phyloP scores from a whole-genome alignment of 2,888 invertebrate species.

The Sturmia bella region DNA sequence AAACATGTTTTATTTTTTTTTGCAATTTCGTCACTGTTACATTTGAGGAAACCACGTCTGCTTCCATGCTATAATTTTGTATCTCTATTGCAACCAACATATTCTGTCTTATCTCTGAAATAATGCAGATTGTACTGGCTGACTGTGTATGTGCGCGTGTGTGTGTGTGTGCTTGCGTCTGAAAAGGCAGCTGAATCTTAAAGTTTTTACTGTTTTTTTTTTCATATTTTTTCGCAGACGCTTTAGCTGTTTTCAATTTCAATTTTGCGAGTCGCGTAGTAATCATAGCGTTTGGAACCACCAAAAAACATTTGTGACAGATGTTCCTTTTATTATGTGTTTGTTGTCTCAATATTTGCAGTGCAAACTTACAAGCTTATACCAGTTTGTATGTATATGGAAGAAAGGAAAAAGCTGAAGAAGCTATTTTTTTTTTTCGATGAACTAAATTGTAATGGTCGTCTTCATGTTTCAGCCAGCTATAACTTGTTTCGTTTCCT shows the following conservation, averaged over 20 bases:
- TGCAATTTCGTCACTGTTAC: constrained; percentile 10
- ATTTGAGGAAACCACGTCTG: constrained; percentile 22
- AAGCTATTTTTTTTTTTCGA: constrained; percentile 25
- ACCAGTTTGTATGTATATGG: constrained; percentile 22
- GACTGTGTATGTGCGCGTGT: constrained; percentile 1
- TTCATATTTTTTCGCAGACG: constrained; percentile 34
- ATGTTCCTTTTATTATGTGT: constrained; percentile 44
- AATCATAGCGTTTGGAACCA: constrained; percentile 41
- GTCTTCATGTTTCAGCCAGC: constrained; percentile 34
- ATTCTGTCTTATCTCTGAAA: constrained; percentile 13
- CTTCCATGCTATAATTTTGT: constrained; percentile 1
- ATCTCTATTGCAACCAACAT: constrained; percentile 30
- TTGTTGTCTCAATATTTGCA: constrained; percentile 5
- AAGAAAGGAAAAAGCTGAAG: constrained; percentile 14
- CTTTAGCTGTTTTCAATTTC: constrained; percentile 12
- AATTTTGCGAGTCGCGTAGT: constrained; percentile 32
- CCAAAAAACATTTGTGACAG: constrained; percentile 60
- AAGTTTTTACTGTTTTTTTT: background rate
- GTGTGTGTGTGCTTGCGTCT: background rate
- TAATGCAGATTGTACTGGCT: constrained; percentile 1
- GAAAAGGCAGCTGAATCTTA: constrained; percentile 60
- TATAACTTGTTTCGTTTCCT: constrained; percentile 59
- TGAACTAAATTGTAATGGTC: constrained; percentile 30
- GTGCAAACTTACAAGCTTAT: constrained; percentile 46
- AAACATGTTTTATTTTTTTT: constrained; percentile 20